Conservation (phyloP, 2,797 vertebrate genomes). For the Rhinophrynus dorsalis region DNA sequence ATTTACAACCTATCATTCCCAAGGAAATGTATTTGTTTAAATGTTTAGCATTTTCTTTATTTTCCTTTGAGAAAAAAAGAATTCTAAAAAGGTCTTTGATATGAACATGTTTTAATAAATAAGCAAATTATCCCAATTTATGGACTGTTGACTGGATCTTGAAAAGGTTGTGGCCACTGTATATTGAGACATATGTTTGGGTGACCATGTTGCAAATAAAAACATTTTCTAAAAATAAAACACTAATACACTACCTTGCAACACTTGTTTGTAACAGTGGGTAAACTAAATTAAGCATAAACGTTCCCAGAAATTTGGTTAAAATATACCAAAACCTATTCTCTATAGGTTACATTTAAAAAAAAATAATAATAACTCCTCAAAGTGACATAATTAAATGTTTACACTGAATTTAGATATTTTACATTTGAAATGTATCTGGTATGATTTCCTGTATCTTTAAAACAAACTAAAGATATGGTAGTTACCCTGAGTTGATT, state of each 20-base stretch:
- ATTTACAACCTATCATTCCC: slow-evolving; percentile 68
- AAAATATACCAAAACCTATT: too few relatives aligned
- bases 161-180: slow-evolving; percentile 62
- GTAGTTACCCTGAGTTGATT: too few relatives aligned
- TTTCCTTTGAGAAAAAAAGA: slow-evolving; percentile 57
- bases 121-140: slow-evolving; percentile 62
- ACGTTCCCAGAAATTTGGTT: too few relatives aligned
- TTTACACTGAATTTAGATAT: too few relatives aligned
- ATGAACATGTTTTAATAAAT: slow-evolving; percentile 76
- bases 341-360: too few relatives aligned
- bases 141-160: slow-evolving; percentile 62
- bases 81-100: slow-evolving; percentile 66
- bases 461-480: too few relatives aligned
- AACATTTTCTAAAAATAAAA: slow-evolving; percentile 8
- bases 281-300: too few relatives aligned
- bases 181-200: slow-evolving; percentile 60
- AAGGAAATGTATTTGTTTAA: slow-evolving; percentile 58
- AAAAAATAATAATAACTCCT: too few relatives aligned
- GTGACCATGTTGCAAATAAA: slow-evolving; percentile 19
- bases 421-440: too few relatives aligned
- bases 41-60: slow-evolving; percentile 59
- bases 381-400: too few relatives aligned
- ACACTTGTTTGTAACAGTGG: neutral
- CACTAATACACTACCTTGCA: slow-evolving; percentile 5
- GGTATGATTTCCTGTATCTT: too few relatives aligned